These are phyloP conservation scores for Xestia sexstrigata DNA, from an alignment of 2,888 invertebrate genomes.

Conservation along the genomic window DNA sequence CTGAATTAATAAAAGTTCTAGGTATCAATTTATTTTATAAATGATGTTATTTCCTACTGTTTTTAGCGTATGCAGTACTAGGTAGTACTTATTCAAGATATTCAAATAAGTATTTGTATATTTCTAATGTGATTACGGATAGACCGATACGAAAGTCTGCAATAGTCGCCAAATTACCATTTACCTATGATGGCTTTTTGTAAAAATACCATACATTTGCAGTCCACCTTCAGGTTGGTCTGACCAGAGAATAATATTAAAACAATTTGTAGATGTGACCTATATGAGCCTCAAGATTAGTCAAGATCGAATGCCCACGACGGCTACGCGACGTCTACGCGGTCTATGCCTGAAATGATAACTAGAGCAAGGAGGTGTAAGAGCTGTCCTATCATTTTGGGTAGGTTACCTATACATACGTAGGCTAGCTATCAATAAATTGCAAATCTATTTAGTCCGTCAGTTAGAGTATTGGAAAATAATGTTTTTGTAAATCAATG, in stretches of 20 bases:
- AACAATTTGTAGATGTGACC: too few species aligned
- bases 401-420: neutral
- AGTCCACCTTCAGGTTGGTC: neutral
- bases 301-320: neutral
- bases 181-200: neutral
- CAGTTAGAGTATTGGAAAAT: too few species aligned
- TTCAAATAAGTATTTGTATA: neutral
- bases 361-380: neutral
- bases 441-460: too few species aligned
- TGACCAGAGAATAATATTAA: neutral
- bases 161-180: neutral
- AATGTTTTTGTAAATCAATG: too few species aligned
- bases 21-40: neutral
- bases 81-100: neutral
- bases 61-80: neutral
- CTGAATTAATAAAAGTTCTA: neutral
- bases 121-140: neutral
- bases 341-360: neutral
- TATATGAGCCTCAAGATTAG: neutral
- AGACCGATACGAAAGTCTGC: neutral
- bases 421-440: too few species aligned
- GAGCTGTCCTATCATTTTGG: neutral
- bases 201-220: neutral
- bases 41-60: neutral
- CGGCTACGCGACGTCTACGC: neutral